Evolutionary conservation across 2,113 vertebrate species (phyloP).

Genomic region (Bettongia penicillata): DNA sequence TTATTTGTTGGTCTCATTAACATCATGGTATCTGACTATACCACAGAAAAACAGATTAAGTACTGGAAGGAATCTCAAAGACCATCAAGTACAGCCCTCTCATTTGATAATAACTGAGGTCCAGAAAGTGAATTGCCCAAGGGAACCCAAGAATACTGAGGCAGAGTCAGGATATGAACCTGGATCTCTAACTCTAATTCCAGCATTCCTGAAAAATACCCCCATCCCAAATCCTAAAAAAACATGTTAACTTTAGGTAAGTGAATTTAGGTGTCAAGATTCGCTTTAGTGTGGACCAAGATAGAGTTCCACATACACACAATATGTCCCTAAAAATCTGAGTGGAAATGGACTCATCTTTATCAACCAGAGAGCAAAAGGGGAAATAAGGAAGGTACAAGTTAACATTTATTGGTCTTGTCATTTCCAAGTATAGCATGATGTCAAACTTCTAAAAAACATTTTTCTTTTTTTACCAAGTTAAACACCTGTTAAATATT

Average conservation of each 20-base stretch:
- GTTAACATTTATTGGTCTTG: conserved; percentile 3
- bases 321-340: background rate
- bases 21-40: background rate
- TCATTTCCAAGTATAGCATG: conserved; percentile 50
- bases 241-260: background rate
- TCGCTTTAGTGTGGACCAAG: background rate
- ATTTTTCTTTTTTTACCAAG: conserved; percentile 60
- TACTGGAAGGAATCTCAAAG: background rate
- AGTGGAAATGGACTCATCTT: background rate
- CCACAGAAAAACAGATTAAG: background rate
- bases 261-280: background rate
- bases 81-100: background rate
- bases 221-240: background rate
- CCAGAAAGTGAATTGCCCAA: background rate
- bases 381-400: conserved; percentile 56
- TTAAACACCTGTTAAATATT: conserved; percentile 59
- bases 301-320: background rate
- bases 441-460: conserved; percentile 36
- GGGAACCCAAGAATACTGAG: background rate
- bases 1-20: background rate
- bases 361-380: conserved; percentile 30
- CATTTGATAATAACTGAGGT: background rate
- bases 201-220: background rate
- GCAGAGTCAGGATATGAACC: background rate
- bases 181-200: background rate